Evolutionary conservation across 64 coral and sea anemone species (phyloP).

Genomic region (Montipora cactus): DNA sequence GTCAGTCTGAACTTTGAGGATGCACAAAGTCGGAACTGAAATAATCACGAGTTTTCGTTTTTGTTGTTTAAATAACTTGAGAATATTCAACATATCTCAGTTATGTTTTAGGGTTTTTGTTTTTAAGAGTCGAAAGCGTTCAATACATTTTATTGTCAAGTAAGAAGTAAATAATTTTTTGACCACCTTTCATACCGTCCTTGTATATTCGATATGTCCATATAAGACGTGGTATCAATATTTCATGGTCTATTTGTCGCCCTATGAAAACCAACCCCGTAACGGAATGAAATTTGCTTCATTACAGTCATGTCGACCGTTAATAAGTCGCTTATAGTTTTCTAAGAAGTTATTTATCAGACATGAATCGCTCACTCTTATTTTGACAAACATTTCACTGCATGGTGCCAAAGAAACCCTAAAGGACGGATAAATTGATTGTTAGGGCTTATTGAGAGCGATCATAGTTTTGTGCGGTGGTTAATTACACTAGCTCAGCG

Average conservation of each 20-base stretch:
- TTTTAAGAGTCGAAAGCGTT: background rate
- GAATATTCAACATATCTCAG: too few relatives aligned
- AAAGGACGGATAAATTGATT: background rate
- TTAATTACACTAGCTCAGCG: too few relatives aligned
- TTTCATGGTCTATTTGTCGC: slow-evolving; percentile 17
- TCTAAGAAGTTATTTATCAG: background rate
- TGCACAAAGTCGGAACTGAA: background rate
- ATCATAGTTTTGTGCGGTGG: background rate
- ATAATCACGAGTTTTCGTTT: background rate
- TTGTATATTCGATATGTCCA: background rate
- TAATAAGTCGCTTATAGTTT: slow-evolving; percentile 21
- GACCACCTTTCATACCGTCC: background rate
- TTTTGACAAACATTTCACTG: slow-evolving; percentile 42
- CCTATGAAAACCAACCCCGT: slow-evolving; percentile 5
- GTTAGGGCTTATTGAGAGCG: background rate
- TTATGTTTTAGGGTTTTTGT: too few relatives aligned
- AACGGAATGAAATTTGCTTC: slow-evolving; percentile 14
- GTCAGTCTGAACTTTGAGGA: background rate
- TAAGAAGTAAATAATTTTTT: background rate
- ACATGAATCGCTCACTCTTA: background rate
- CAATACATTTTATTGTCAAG: background rate
- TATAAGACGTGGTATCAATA: slow-evolving; percentile 39
- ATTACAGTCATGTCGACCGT: background rate
- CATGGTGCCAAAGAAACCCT: background rate
- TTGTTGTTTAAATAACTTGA: background rate